phyloP scores from a whole-genome alignment of 1,140 invertebrate genomes.

The Drosophila rufa region DNA sequence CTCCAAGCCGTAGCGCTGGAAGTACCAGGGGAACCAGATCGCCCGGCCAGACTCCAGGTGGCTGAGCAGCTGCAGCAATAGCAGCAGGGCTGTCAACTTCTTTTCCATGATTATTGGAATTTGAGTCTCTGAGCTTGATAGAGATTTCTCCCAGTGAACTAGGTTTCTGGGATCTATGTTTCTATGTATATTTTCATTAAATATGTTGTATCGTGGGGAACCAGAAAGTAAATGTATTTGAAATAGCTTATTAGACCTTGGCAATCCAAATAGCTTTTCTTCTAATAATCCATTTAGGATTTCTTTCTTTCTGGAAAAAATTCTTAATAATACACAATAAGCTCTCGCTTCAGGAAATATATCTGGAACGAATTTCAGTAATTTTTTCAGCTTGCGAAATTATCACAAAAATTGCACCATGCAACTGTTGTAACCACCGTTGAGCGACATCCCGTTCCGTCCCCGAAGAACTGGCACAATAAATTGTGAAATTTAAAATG shows the following conservation, averaged over 20 bases:
- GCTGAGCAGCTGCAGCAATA: constrained; percentile 23
- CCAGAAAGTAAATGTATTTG: too few species aligned
- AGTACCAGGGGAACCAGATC: constrained; percentile 76
- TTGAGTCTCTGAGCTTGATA: too few species aligned
- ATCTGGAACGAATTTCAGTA: constrained; percentile 10
- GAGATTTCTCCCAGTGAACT: constrained; percentile 25
- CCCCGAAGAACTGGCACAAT: constrained; percentile 17
- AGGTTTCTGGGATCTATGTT: too few species aligned
- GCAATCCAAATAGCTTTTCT: not conserved
- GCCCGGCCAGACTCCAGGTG: constrained; percentile 7
- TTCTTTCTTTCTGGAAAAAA: constrained; percentile 8
- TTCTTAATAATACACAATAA: constrained; percentile 33
- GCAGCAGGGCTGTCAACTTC: constrained; percentile 10
- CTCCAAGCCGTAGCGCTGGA: constrained; percentile 55
- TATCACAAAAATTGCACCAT: constrained; percentile 65
- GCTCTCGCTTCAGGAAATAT: constrained; percentile 16
- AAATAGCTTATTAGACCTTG: not conserved
- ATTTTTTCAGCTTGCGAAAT: constrained; percentile 49
- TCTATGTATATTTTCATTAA: not conserved
- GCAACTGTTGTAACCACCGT: constrained; percentile 51
- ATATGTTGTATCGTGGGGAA: too few species aligned
- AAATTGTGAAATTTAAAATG: constrained; percentile 58
- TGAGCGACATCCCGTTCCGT: constrained; percentile 3
- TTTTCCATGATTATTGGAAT: constrained; percentile 25
- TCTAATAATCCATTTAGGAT: not conserved